Evolutionary conservation across 2,113 vertebrate species (phyloP).

Genomic region (Melospiza melodia): DNA sequence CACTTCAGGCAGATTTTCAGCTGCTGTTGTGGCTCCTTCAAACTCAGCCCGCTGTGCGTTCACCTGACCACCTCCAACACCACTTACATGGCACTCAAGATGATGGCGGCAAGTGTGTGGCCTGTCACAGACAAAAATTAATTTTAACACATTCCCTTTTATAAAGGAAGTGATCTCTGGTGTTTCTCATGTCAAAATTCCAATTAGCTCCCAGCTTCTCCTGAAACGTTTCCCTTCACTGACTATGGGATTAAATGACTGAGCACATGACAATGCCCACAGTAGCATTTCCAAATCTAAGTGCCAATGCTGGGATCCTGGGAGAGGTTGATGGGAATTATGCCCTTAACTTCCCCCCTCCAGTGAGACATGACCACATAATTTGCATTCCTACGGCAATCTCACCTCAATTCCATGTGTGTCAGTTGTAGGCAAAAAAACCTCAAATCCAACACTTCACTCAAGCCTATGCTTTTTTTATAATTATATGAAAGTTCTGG

Average conservation of each 20-base stretch:
- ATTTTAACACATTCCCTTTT: background rate
- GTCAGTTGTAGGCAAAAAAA: background rate
- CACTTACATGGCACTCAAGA: background rate
- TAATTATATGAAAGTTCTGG: background rate
- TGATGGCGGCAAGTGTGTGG: background rate
- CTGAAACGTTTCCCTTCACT: background rate
- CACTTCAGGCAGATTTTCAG: background rate
- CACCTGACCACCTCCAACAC: background rate
- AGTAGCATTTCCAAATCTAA: background rate
- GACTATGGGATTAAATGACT: background rate
- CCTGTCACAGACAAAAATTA: background rate
- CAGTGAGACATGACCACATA: background rate
- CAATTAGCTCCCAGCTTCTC: background rate
- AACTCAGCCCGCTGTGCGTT: accelerated
- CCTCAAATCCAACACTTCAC: background rate
- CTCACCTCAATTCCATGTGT: background rate
- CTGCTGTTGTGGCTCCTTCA: background rate
- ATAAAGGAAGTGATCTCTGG: background rate
- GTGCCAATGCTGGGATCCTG: background rate
- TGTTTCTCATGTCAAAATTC: background rate
- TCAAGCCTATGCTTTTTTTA: background rate
- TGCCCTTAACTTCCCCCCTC: background rate
- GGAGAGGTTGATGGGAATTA: background rate
- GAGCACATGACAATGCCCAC: accelerated
- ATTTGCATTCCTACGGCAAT: background rate